Evolutionary conservation across 2,888 invertebrate genomes (phyloP), one percentile per base, ranked within the genome.

Genomic region (Sepiola atlantica): DNA sequence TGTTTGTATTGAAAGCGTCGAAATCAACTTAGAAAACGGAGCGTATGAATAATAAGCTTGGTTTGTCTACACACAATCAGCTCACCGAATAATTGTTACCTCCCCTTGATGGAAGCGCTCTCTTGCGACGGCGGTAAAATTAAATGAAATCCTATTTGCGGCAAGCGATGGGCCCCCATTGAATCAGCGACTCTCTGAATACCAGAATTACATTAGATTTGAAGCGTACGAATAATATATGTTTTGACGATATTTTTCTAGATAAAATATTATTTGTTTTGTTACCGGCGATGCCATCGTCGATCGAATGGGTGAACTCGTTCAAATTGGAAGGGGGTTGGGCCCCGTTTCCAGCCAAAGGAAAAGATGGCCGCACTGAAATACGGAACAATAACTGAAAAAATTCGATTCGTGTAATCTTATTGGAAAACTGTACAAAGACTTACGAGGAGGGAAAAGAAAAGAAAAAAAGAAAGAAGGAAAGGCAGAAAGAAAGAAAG

Each of bases 201-300:
- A n/a, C n/a, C 12, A n/a, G n/a, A 32, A n/a, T 77, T 77, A n/a
- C 77, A 77, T 77, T 77, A 77, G 77, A 77, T 77, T 77, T 77
- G n/a, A n/a, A 77, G 18, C 77, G 77, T 77, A 77, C 77, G n/a
- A 77, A 77, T 77, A 77, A 77, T 77, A 77, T 77, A 32, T 77
- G 77, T 77, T 77, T 77, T 77, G n/a, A n/a, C 77, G 77, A 77
- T n/a, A 77, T 77, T 77, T 77, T 77, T 77, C 77, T 77, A 77
- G 77, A 77, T 77, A 77, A 77, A 77, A 77, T 77, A 61, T 61
- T 61, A 61, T 61, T 61, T 61, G 28, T 61, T 61, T 61, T 21
- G 61, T 61, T 61, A 45, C 28, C 61, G 6, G 61, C 61, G 12
- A 77, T 77, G 77, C n/a, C 77, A 77, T 77, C 77, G n/a, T 18